phyloP scores from a whole-genome alignment of 2,888 invertebrate genomes.

The Ormyrus pomaceus region DNA sequence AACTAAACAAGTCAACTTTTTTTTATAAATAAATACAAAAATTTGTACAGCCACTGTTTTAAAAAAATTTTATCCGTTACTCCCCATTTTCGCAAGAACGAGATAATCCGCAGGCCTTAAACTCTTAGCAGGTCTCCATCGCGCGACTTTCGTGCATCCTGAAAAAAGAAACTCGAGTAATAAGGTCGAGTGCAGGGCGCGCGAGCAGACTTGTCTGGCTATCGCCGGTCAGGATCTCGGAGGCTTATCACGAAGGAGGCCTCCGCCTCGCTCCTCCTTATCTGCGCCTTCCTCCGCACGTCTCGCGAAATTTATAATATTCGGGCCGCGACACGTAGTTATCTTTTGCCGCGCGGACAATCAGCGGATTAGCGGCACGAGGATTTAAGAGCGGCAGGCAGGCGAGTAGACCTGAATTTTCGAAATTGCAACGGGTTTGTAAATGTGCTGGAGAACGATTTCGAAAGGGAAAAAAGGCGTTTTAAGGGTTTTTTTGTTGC shows the following conservation, averaged over 20 bases:
- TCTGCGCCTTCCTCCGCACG: constrained; percentile 23
- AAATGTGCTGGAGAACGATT: not conserved
- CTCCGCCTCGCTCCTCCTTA: not conserved
- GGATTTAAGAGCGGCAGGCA: not conserved
- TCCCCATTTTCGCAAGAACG: not conserved
- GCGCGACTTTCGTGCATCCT: no score
- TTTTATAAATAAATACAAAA: no score
- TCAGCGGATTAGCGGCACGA: constrained; percentile 24
- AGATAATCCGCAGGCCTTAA: not conserved
- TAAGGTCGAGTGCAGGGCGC: not conserved
- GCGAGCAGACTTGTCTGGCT: not conserved
- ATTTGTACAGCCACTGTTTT: no score
- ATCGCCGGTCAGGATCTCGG: constrained; percentile 24
- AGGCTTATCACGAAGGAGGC: not conserved
- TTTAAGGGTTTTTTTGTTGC: not conserved
- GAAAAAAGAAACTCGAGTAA: not conserved
- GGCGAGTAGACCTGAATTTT: not conserved
- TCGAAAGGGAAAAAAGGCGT: not conserved
- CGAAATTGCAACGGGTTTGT: no score
- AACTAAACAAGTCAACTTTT: no score
- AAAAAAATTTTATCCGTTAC: not conserved
- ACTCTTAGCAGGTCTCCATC: no score
- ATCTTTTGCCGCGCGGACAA: constrained; percentile 24
- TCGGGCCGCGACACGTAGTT: constrained; percentile 26
- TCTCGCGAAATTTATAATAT: constrained; percentile 45